These are phyloP conservation scores for Pachycephala philippinensis DNA, from an alignment of 2,113 vertebrate species.

Conservation along the genomic window DNA sequence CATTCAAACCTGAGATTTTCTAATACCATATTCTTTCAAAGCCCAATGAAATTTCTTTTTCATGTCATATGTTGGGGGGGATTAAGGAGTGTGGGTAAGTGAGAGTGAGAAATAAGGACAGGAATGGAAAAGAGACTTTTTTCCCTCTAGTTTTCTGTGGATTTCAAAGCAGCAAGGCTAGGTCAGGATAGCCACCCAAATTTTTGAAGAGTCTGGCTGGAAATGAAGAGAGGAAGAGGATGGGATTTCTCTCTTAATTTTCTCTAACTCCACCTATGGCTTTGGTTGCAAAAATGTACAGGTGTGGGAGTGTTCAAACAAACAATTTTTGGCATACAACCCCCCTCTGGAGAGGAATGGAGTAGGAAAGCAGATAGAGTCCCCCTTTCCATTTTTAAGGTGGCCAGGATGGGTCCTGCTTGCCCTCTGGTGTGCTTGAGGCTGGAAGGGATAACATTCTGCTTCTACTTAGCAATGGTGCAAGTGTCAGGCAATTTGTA, in stretches of 20 bases:
- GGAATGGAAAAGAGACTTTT: background rate
- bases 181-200: background rate
- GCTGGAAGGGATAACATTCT: background rate
- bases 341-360: background rate
- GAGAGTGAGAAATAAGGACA: background rate
- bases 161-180: background rate
- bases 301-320: background rate
- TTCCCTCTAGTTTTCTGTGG: background rate
- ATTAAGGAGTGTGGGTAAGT: background rate
- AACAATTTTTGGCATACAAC: background rate
- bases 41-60: background rate
- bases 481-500: background rate
- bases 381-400: background rate
- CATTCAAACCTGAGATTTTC: background rate
- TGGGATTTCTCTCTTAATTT: background rate
- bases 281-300: background rate
- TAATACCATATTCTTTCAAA: background rate
- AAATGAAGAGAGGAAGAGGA: background rate
- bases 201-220: background rate
- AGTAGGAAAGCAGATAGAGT: background rate
- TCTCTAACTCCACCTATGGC: background rate
- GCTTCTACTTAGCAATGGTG: background rate
- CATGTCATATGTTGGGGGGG: fast-evolving
- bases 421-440: background rate
- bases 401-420: background rate